Base-by-base conservation (phyloP, 2,797 vertebrate species). In the Melanotaenia maccullochi region DNA sequence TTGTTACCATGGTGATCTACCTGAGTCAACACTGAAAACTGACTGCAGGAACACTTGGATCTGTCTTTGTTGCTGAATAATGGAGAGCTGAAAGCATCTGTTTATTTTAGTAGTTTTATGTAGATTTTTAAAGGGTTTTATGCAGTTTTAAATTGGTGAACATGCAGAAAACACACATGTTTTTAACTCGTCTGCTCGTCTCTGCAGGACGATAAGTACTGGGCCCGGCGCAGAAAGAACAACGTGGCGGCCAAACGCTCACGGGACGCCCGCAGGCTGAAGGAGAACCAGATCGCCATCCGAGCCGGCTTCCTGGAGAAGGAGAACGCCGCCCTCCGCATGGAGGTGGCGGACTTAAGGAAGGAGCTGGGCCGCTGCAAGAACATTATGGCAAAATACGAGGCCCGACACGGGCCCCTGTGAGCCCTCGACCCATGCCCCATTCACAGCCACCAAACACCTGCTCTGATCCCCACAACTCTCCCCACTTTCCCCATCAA, bases 201-300 rank as follows among this genome's bases (percentile, higher is more conserved):
- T 65, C 88, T 42, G 66, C 95, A 99, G 97, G 97, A 99, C 40
- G 97, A 99, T 88, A 96, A 90, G 83, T 99, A 99, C 95, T 99
- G 98, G 98, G 96, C 96, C 0, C 91, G 98, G 76, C 97, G 97
- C 87, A 96, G 96, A 93, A 99, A 99, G 97, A 99, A 99, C 96
- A 99, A 99, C 88, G 94, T 98, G 90, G 98, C 97, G 0, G 98
- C 98, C 18, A 99, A 99, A 89, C 93, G 97, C 0, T 99, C 97
- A 0, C 94, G 97, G 24, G 97, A 99, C 0, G 97, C 97, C 0
- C 95, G 97, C 38, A 91, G 97, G 70, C 96, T 99, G 79, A 99
- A 99, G 92, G 97, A 99, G 93, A 99, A 99, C 92, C 98, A 99
- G 95, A 99, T 99, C 63, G 97, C 98, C 90, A 98, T 99, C 92